These are phyloP conservation scores for Oreochromis aureus DNA, from an alignment of 2,113 vertebrate species.

Conservation along the genomic window DNA sequence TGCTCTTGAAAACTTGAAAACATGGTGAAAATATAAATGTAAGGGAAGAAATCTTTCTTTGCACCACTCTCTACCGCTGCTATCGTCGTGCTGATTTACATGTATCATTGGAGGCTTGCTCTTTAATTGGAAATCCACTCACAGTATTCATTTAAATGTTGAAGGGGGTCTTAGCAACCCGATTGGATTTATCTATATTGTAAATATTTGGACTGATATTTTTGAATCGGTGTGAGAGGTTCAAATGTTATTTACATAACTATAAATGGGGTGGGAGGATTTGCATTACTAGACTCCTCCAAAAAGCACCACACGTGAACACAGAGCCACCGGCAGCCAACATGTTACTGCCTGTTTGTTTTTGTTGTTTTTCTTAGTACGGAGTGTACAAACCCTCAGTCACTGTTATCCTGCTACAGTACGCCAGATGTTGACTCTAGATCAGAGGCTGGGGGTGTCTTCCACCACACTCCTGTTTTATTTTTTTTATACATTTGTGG, in stretches of 20 bases:
- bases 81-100: slow-evolving; percentile 20
- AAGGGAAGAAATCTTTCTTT: slow-evolving; percentile 36
- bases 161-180: background rate
- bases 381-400: background rate
- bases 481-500: slow-evolving; percentile 28
- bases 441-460: slow-evolving; percentile 13
- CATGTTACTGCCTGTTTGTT: slow-evolving; percentile 10
- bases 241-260: slow-evolving; percentile 1
- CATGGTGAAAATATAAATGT: slow-evolving; percentile 18
- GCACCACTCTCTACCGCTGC: slow-evolving; percentile 55
- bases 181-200: slow-evolving; percentile 22
- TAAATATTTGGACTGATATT: slow-evolving; percentile 44
- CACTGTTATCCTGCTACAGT: background rate
- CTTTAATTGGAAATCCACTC: slow-evolving; percentile 2
- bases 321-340: slow-evolving; percentile 35
- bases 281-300: background rate
- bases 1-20: slow-evolving; percentile 51
- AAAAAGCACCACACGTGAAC: slow-evolving; percentile 34
- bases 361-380: background rate
- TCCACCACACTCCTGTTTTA: background rate
- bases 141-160: slow-evolving; percentile 15
- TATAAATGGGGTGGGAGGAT: background rate
- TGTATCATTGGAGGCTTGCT: background rate
- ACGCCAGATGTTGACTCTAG: slow-evolving; percentile 12
- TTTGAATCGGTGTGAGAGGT: slow-evolving; percentile 19